Evolutionary conservation across 2,888 invertebrate genomes (phyloP).

Genomic region (Cheilosia pagana): DNA sequence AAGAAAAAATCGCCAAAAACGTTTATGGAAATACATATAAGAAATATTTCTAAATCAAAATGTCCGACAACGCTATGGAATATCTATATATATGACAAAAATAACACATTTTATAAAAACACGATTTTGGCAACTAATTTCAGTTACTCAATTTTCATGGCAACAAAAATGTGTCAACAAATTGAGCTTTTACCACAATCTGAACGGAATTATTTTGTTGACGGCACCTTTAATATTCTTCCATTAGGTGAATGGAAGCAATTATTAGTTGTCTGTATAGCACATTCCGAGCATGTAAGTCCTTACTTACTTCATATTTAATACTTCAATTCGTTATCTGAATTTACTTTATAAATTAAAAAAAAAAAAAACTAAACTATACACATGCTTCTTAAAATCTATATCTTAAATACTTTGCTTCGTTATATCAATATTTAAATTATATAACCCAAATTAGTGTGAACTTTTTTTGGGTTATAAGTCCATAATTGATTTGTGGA

Average conservation of each 20-base stretch:
- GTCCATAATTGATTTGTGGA: too few relatives aligned
- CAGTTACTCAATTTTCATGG: slow-evolving; percentile 14
- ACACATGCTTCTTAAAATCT: too few relatives aligned
- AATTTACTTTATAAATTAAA: too few relatives aligned
- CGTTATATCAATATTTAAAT: too few relatives aligned
- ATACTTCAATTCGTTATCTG: too few relatives aligned
- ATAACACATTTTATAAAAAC: slow-evolving; percentile 15
- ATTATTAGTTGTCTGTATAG: too few relatives aligned
- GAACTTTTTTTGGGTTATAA: too few relatives aligned
- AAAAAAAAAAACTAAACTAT: too few relatives aligned
- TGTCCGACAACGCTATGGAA: not conserved
- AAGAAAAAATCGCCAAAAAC: slow-evolving; percentile 9
- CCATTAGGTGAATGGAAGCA: too few relatives aligned
- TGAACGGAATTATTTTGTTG: not conserved
- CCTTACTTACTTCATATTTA: not conserved
- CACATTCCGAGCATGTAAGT: not conserved
- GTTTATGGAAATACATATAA: slow-evolving; percentile 10
- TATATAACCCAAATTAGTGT: too few relatives aligned
- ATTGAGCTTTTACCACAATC: slow-evolving; percentile 1
- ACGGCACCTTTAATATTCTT: too few relatives aligned
- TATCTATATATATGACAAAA: slow-evolving; percentile 12
- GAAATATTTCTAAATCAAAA: slow-evolving; percentile 11
- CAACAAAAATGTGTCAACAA: slow-evolving; percentile 19
- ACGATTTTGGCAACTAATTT: slow-evolving; percentile 11
- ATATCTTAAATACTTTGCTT: too few relatives aligned